Evolutionary conservation across 1,140 invertebrate genomes (phyloP).

Genomic region (Myzus persicae): DNA sequence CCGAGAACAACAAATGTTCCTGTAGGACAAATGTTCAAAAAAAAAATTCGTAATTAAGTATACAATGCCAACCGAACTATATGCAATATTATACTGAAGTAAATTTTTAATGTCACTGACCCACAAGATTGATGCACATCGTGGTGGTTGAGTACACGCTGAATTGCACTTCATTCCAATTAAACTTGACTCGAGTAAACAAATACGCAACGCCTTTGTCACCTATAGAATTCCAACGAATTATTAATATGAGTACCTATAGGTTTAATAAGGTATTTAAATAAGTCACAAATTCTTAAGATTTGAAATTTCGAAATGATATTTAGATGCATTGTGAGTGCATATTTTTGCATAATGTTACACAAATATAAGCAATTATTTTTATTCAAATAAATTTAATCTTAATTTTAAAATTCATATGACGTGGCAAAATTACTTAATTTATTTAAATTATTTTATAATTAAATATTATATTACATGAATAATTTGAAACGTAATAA

Average conservation of each 20-base stretch:
- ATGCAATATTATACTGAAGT: not conserved
- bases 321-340: no score
- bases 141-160: slow-evolving; percentile 55
- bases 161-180: slow-evolving; percentile 57
- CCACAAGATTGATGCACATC: slow-evolving; percentile 51
- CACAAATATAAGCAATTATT: no score
- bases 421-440: no score
- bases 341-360: no score
- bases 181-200: slow-evolving; percentile 55
- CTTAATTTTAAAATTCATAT: no score
- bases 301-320: no score
- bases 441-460: no score
- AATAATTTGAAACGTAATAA: no score
- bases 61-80: not conserved
- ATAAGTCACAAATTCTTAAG: no score
- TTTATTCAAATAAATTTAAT: no score
- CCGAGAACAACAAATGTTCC: slow-evolving; percentile 40
- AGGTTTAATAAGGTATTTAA: no score
- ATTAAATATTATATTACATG: no score
- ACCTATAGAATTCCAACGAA: slow-evolving; percentile 12
- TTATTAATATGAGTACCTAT: not conserved
- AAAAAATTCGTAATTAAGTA: not conserved
- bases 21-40: not conserved
- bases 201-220: slow-evolving; percentile 55
- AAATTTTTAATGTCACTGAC: not conserved